Conservation (phyloP, 2,888 invertebrate species). For the Tromatobia lineatoria region DNA sequence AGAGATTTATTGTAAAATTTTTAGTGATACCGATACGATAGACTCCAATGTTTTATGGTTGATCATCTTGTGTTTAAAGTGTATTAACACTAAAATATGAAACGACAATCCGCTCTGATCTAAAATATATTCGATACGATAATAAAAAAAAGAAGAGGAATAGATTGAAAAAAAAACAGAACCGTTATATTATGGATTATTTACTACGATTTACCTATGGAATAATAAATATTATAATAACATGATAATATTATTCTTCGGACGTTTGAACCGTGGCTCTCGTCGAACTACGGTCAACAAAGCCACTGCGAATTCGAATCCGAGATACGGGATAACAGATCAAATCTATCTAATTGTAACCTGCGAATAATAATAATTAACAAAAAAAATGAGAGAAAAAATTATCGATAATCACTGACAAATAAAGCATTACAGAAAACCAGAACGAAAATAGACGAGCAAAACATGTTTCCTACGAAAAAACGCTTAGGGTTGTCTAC, state of each 20-base stretch:
- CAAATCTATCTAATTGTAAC: constrained; percentile 46
- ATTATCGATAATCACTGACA: constrained; percentile 63
- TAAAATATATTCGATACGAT: constrained; percentile 52
- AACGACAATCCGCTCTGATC: constrained; percentile 78
- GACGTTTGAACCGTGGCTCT: constrained; percentile 39
- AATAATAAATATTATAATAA: constrained; percentile 49
- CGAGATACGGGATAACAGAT: constrained; percentile 35
- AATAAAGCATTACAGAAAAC: constrained; percentile 57
- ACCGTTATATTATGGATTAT: constrained; percentile 53
- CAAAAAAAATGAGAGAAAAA: constrained; percentile 37
- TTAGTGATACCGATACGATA: constrained; percentile 17
- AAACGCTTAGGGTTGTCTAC: constrained; percentile 61
- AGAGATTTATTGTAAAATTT: constrained; percentile 17
- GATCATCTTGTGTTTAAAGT: constrained; percentile 42
- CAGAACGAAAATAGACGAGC: constrained; percentile 66
- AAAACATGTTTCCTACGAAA: constrained; percentile 78
- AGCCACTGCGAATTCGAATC: constrained; percentile 36
- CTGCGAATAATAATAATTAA: constrained; percentile 39
- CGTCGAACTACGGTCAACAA: constrained; percentile 18
- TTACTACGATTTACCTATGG: constrained; percentile 35
- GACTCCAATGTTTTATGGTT: constrained; percentile 35
- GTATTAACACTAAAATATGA: constrained; percentile 66
- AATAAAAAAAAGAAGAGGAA: constrained; percentile 35
- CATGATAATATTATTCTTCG: constrained; percentile 56
- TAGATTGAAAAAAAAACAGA: constrained; percentile 35